Evolutionary conservation across 2,888 invertebrate genomes (phyloP).

Genomic region (Cerastoderma edule): DNA sequence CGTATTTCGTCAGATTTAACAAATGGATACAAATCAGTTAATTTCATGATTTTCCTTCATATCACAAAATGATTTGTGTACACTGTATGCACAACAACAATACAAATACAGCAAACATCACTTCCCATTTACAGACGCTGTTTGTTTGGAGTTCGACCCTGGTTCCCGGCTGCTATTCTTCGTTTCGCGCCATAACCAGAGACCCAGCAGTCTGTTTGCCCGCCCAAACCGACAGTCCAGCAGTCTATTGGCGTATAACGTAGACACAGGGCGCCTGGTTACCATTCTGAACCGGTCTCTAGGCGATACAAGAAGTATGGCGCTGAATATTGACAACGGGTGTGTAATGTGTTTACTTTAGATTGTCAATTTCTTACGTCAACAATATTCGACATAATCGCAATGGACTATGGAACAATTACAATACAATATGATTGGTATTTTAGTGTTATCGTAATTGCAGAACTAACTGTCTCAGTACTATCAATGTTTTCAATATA

Average conservation of each 20-base stretch:
- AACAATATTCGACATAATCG: too few species aligned
- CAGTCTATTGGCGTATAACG: conserved; percentile 32
- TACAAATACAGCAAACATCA: neutral
- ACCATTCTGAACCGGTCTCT: conserved; percentile 28
- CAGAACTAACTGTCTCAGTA: too few species aligned
- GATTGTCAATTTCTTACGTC: too few species aligned
- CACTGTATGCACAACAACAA: neutral
- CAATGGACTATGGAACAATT: too few species aligned
- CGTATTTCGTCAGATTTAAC: too few species aligned
- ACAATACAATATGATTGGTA: too few species aligned
- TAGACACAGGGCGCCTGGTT: conserved; percentile 30
- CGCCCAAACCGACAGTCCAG: conserved; percentile 19
- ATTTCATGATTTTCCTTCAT: too few species aligned
- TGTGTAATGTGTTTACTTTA: too few species aligned
- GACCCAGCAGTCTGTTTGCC: conserved; percentile 33
- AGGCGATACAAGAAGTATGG: conserved; percentile 31
- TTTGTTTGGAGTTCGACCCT: conserved; percentile 38
- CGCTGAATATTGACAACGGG: conserved; percentile 44
- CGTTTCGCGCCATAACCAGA: conserved; percentile 12
- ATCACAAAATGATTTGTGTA: too few species aligned
- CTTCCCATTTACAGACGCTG: conserved; percentile 38
- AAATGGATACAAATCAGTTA: too few species aligned
- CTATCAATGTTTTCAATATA: too few species aligned
- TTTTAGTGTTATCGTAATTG: too few species aligned
- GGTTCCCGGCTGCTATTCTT: conserved; percentile 43